Percentiles rank a stretch among this genome's conserved stretches.
Conservation (phyloP, 2,797 vertebrate genomes). For the Trachops cirrhosus region DNA sequence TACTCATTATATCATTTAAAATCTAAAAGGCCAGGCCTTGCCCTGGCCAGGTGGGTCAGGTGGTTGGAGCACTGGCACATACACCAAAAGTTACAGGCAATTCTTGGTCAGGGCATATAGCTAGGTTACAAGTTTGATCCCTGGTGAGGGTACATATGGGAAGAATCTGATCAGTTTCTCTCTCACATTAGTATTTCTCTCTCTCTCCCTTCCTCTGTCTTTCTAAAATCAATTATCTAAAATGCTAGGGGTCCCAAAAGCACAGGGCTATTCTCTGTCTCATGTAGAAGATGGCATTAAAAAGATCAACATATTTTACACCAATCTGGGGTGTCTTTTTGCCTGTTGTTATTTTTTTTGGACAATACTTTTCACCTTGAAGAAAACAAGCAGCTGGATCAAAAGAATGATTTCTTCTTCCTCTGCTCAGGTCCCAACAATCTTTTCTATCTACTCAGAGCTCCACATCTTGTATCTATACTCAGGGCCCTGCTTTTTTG, state of each 20-base stretch:
- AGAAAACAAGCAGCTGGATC: neutral
- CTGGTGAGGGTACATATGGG: neutral
- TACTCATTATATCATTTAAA: neutral
- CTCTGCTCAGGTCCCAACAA: neutral
- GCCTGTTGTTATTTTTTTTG: neutral
- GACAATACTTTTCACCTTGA: neutral
- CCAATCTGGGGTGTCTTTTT: neutral
- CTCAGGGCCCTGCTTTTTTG: neutral
- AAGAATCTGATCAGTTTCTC: neutral
- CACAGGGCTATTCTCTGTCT: neutral
- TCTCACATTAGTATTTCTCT: neutral
- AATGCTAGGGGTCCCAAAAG: neutral
- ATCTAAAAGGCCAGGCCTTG: neutral
- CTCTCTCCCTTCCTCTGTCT: neutral
- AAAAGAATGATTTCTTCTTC: neutral
- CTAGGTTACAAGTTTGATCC: neutral
- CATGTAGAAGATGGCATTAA: neutral
- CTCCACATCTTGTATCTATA: neutral
- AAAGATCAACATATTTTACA: neutral
- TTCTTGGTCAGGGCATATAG: neutral
- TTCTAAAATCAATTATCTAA: neutral
- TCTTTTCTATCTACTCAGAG: neutral
- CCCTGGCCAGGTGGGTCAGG: neutral
- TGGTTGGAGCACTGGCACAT: neutral
- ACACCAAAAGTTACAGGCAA: neutral